Base-by-base conservation (phyloP, 2,113 vertebrate genomes). In the Saguinus imperator region DNA sequence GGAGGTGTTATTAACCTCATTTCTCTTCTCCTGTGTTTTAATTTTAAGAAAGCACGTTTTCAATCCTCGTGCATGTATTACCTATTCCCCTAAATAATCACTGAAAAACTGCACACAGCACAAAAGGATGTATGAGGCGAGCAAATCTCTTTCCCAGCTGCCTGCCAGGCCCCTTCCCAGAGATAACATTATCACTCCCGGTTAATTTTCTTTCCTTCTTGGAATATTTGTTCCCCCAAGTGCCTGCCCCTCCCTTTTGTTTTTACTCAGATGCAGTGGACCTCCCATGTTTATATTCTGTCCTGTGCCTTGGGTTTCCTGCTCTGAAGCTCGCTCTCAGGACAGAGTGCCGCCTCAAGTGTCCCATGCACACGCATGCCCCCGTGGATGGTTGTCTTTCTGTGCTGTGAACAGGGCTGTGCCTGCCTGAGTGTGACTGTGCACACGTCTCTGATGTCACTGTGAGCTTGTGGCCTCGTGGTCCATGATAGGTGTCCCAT, bases 1-100 rank as follows among this genome's bases (percentile, higher is more conserved):
- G 87, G 70, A 27, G 45, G 40, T 75, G 32, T 40, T 89, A 12
- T 50, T 90, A 79, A 92, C 94, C 93, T 94, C 96, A 55, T 88
- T 94, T 92, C 81, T 84, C 77, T 86, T 81, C 29, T 45, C n/a
- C 77, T 83, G 88, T 20, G 1, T 48, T 91, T 77, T 50, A 79
- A 29, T 95, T 35, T 79, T 32, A 35, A 17, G 72, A 37, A 95
- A 81, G 45, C 93, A 55, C 68, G 1, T 91, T 86, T 66, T 73
- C 66, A 61, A 45, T 52, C 75, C 37, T 0, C 35, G 61, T 70
- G n/a, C 4, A 0, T 4, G 14, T 35, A 32, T 75, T 61, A n/a
- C 85, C 92, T 58, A 0, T 16, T 87, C 17, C 37, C 75, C 82
- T 77, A 45, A 25, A 50, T 76, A 82, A 37, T 76, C 3, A 3